Evolutionary conservation across 1,140 invertebrate genomes (phyloP).

Genomic region (Drosophila parvula): DNA sequence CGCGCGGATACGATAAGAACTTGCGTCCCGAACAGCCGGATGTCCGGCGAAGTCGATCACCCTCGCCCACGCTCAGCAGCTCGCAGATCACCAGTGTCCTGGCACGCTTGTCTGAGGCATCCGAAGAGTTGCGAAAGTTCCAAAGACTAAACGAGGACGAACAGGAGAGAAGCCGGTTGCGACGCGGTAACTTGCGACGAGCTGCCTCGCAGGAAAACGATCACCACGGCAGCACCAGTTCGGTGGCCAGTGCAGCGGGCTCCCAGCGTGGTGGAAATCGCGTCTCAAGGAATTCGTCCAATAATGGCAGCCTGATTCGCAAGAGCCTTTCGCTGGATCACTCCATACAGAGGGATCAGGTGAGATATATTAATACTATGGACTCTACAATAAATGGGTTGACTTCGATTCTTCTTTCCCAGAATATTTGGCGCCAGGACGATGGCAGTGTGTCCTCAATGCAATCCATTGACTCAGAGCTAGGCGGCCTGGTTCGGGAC

Average conservation of each 20-base stretch:
- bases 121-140: constrained; percentile 85
- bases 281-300: constrained; percentile 80
- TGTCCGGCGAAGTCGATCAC: constrained; percentile 75
- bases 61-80: constrained; percentile 79
- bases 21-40: constrained; percentile 76
- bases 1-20: constrained; percentile 47
- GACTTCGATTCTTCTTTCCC: not conserved
- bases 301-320: constrained; percentile 87
- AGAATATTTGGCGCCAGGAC: constrained; percentile 89
- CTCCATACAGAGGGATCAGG: constrained; percentile 85
- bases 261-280: constrained; percentile 81
- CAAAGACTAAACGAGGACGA: constrained; percentile 85
- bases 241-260: constrained; percentile 71
- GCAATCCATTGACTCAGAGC: constrained; percentile 89
- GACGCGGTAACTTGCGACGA: constrained; percentile 82
- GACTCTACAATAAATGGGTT: not conserved
- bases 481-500: constrained; percentile 84
- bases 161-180: constrained; percentile 84
- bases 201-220: constrained; percentile 85
- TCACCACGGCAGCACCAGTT: constrained; percentile 77
- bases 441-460: constrained; percentile 92
- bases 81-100: constrained; percentile 74
- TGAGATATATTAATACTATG: constrained; percentile 8
- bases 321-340: constrained; percentile 92
- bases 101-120: constrained; percentile 85